A percentile compares a stretch with the other conserved stretches of the same genome.
Evolutionary conservation across 53 echinoderm and acorn worm genomes (phyloP).

Genomic region (Antedon mediterranea): DNA sequence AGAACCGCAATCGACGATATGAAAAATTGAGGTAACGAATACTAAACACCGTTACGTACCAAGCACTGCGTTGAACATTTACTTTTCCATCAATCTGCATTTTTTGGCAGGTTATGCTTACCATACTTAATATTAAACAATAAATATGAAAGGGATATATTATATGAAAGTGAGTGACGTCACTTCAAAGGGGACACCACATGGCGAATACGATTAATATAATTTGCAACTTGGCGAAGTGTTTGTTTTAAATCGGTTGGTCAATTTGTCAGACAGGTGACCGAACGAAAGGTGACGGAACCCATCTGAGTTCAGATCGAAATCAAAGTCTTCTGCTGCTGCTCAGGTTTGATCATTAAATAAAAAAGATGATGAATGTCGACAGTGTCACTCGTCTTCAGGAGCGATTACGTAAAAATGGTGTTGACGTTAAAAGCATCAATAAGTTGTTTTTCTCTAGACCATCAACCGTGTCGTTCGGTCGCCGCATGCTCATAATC

Average conservation of each 20-base stretch:
- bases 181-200: neutral
- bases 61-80: too few relatives aligned
- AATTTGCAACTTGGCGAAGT: neutral
- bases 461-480: too few relatives aligned
- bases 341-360: neutral
- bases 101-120: too few relatives aligned
- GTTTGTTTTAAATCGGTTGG: neutral
- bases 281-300: neutral
- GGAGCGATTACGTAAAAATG: too few relatives aligned
- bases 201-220: neutral
- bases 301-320: neutral
- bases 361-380: neutral
- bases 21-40: too few relatives aligned
- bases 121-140: too few relatives aligned
- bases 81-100: too few relatives aligned
- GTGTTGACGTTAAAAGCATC: too few relatives aligned
- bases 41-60: too few relatives aligned
- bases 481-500: too few relatives aligned
- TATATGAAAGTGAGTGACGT: neutral
- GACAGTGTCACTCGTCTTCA: neutral
- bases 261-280: slow-evolving; percentile 1
- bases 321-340: neutral
- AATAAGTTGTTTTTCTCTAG: too few relatives aligned
- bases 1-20: too few relatives aligned
- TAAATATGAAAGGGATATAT: neutral